Evolutionary conservation across 2,888 invertebrate species (phyloP), one percentile per base, ranked within the genome.

Genomic region (Drosophila kambysellisi): DNA sequence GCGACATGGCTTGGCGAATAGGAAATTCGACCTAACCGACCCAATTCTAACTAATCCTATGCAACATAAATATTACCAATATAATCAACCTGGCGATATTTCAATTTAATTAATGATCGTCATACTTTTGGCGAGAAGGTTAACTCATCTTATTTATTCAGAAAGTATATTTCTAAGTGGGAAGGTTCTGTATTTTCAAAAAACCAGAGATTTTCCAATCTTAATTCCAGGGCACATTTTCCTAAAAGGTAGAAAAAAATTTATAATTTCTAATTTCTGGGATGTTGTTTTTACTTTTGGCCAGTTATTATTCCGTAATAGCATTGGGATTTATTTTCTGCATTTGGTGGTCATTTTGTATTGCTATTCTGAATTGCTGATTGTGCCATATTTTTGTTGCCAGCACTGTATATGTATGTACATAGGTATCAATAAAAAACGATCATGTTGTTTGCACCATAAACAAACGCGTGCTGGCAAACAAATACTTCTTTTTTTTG

Each of bases 401-500:
- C 46, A 15, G 8, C 46, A 46, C 25, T 46, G 46, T 25, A 1
- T 15, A 1, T 51, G 17, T 15, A 1, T 51, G 17, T n/a, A 51
- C 30, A 51, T 69, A 56, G 72, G 70, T 81, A 76, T 75, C 67
- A 46, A 46, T 72, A 70, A 63, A 76, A 76, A 70, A 54, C 79
- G 66, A 82, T 82, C 77, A 54, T 63, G 69, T 79, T 79, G 56
- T 71, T 76, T 56, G 53, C 80, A 76, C 69, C 70, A 67, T 71
- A 63, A 71, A 67, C 65, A 82, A 77, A 71, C 71, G 53, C 46
- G 39, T 25, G 35, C 51, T 50, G 64, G 17, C 30, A 51, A 29
- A 25, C 25, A 51, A 33, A 25, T 25, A 46, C 39, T 8, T 39
- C 2, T 25, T 25, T 25, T 17, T 39, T 39, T 8, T 25, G 35